Percentiles rank a stretch among this genome's conserved stretches.
These are phyloP conservation scores for Phrynocephalus versicolor DNA, from an alignment of 2,113 vertebrate species.

Conservation along the genomic window DNA sequence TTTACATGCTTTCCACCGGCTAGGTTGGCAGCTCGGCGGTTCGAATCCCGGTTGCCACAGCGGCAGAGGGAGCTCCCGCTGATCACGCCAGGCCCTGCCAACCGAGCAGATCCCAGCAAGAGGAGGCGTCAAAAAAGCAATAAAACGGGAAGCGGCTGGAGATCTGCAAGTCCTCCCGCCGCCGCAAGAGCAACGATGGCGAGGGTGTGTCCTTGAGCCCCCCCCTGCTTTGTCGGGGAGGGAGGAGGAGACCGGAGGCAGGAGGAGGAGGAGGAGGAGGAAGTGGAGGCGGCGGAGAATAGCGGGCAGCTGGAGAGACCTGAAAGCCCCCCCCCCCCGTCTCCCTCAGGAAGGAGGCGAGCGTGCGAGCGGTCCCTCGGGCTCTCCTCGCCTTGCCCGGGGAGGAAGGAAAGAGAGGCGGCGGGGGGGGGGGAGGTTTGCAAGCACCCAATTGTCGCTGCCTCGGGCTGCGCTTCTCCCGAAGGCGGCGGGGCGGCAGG, in stretches of 20 bases:
- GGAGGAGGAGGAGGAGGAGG: constrained; percentile 27
- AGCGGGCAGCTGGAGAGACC: constrained; percentile 52
- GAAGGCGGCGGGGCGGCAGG: neutral
- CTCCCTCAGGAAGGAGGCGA: neutral
- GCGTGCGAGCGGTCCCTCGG: neutral
- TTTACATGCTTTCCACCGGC: too few species aligned
- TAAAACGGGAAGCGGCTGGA: neutral
- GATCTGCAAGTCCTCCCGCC: neutral
- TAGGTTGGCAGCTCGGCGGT: too few species aligned
- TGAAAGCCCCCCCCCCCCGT: constrained; percentile 29
- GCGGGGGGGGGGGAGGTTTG: too few species aligned
- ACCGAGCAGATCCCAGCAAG: neutral
- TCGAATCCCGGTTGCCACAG: too few species aligned
- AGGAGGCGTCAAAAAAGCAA: neutral
- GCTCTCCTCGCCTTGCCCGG: neutral
- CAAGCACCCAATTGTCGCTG: neutral
- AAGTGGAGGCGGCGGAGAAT: constrained; percentile 54
- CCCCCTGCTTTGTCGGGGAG: constrained; percentile 15
- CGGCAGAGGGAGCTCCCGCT: too few species aligned
- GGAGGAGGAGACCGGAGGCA: constrained; percentile 8
- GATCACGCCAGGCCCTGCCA: too few species aligned
- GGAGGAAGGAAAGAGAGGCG: too few species aligned
- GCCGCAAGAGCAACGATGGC: neutral
- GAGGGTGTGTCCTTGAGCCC: constrained; percentile 24
- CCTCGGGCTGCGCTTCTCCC: neutral